Conservation (phyloP, 1,140 invertebrate genomes). For the Tetramorium parvispinum region DNA sequence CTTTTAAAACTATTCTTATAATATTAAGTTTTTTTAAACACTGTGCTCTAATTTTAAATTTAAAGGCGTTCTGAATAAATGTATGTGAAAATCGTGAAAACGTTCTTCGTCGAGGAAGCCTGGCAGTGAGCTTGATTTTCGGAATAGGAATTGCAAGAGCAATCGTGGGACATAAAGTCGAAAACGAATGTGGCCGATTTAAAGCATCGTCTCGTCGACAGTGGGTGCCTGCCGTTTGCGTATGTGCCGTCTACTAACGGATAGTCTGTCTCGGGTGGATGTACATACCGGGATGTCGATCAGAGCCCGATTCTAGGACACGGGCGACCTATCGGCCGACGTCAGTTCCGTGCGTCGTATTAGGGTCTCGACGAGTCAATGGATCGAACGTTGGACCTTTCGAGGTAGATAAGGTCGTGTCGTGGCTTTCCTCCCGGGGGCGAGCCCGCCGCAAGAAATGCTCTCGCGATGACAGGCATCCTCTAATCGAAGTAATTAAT, state of each 20-base stretch:
- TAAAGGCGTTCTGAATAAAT: background rate
- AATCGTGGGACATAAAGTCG: constrained; percentile 15
- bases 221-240: constrained; percentile 28
- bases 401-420: constrained; percentile 57
- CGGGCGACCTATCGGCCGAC: constrained; percentile 47
- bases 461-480: constrained; percentile 44
- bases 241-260: constrained; percentile 41
- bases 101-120: background rate
- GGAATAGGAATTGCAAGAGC: constrained; percentile 10
- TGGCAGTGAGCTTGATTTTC: background rate
- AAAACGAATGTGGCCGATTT: constrained; percentile 39
- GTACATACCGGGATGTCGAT: constrained; percentile 49
- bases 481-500: constrained; percentile 60
- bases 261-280: constrained; percentile 50
- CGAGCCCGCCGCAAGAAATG: constrained; percentile 33
- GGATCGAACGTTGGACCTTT: constrained; percentile 59
- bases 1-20: background rate
- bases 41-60: background rate
- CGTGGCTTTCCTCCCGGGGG: constrained; percentile 26
- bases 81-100: constrained; percentile 4
- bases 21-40: constrained; percentile 11
- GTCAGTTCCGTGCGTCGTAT: constrained; percentile 59
- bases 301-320: constrained; percentile 52
- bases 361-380: constrained; percentile 62
- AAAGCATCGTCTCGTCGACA: constrained; percentile 38